Base-by-base conservation (phyloP, 2,113 vertebrate genomes). In the Tylochromis polylepis region DNA sequence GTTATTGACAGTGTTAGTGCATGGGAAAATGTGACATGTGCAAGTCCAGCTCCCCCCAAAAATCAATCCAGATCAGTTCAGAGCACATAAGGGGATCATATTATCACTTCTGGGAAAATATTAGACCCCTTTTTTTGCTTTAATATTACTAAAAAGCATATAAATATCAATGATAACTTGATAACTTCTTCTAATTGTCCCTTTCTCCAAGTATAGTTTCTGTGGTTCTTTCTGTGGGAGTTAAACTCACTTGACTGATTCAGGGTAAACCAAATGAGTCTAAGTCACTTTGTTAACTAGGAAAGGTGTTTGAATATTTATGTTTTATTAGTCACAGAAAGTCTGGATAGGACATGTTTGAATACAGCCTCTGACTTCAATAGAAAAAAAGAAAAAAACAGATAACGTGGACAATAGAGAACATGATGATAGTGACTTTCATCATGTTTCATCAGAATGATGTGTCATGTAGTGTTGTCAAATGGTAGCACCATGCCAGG, bases 361-460 rank as follows among this genome's bases (percentile, higher is more conserved):
- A 56, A 29, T 79, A 22, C 7, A 72, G 41, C 31, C 29, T 77
- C 53, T 59, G 53, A n/a, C 29, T 4, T n/a, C 10, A 70, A 20
- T 18, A 72, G 29, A 4, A 49, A 72, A 72, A 72, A 20, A 46
- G 14, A 51, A 46, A 55, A 41, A 9, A 29, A 41, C 5, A 46
- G 56, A 65, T 31, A 70, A 72, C 4, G 2, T 60, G 11, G 3
- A 27, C 16, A 46, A 46, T 49, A 72, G 22, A 27, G 41, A 72
- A 72, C 67, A 27, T 3, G 10, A 12, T 27, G 24, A 83, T 15
- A 15, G 27, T 15, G 46, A 72, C 84, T 94, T 93, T 90, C 89
- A 85, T 14, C 6, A 3, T 57, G 36, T 94, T 92, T 93, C 91
- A 92, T 94, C 90, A 94, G 89, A 90, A 87, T 4, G 55, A 51